Percentiles rank a stretch among this genome's conserved stretches.
Conservation (phyloP, 1,140 invertebrate genomes). For the Dolichoris vasculosae region DNA sequence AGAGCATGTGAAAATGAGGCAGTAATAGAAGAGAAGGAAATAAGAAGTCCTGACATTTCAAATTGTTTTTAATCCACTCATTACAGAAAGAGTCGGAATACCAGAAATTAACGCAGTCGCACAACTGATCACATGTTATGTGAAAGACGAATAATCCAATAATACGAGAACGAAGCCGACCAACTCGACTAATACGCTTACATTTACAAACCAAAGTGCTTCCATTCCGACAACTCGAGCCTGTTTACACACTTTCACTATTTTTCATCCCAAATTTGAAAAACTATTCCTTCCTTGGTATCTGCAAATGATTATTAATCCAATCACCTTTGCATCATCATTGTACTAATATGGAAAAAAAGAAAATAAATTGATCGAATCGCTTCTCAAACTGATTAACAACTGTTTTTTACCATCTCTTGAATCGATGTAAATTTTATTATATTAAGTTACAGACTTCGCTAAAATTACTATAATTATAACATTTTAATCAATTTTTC, state of each 20-base stretch:
- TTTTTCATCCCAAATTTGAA: constrained; percentile 1
- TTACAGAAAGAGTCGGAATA: neutral
- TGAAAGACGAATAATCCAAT: constrained; percentile 60
- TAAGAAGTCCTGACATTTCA: neutral
- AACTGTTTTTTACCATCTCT: too few species aligned
- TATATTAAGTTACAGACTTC: too few species aligned
- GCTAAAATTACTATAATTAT: too few species aligned
- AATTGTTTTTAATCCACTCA: neutral
- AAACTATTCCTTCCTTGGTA: neutral
- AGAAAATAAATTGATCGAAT: too few species aligned
- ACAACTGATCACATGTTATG: neutral
- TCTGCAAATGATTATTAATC: neutral
- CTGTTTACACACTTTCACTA: constrained; percentile 28
- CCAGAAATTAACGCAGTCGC: constrained; percentile 9
- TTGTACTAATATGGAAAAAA: too few species aligned
- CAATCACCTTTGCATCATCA: neutral
- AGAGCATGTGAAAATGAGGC: too few species aligned
- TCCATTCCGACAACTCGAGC: constrained; percentile 16
- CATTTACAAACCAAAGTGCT: constrained; percentile 53
- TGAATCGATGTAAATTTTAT: too few species aligned
- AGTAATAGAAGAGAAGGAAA: neutral
- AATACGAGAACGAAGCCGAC: constrained; percentile 57
- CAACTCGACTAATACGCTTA: constrained; percentile 59
- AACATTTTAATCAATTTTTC: too few species aligned
- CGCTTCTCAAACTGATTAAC: too few species aligned